A percentile compares a stretch with the other conserved stretches of the same genome.
These are phyloP conservation scores for Ceratoteleas bidentatus DNA, from an alignment of 1,140 invertebrate genomes.

Conservation along the genomic window DNA sequence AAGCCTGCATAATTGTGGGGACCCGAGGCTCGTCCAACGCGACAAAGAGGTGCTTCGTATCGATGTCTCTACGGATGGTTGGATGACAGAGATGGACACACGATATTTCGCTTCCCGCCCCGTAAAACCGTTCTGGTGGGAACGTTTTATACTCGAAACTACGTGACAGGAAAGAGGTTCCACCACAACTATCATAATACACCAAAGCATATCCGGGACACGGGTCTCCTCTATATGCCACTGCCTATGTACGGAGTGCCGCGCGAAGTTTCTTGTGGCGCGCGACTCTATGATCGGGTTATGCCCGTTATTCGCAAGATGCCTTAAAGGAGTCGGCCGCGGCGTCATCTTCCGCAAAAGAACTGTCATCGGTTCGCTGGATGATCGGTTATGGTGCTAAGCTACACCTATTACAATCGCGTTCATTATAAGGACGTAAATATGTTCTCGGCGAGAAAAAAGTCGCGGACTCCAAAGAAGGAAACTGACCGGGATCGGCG, in stretches of 20 bases:
- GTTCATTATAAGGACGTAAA: background rate
- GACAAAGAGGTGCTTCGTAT: slow-evolving; percentile 32
- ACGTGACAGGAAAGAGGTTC: slow-evolving; percentile 76
- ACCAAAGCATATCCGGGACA: slow-evolving; percentile 72
- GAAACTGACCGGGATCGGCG: no score
- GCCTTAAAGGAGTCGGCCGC: slow-evolving; percentile 28
- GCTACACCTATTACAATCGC: background rate
- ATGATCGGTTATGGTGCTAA: background rate
- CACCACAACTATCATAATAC: slow-evolving; percentile 78
- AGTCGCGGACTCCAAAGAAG: background rate
- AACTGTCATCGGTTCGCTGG: background rate
- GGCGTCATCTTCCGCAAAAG: slow-evolving; percentile 10
- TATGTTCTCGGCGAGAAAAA: background rate
- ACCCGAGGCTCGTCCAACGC: slow-evolving; percentile 7
- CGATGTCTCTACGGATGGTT: slow-evolving; percentile 48
- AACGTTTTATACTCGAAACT: slow-evolving; percentile 64
- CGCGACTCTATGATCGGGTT: slow-evolving; percentile 36
- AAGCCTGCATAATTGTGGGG: background rate
- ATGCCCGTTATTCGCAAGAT: slow-evolving; percentile 47
- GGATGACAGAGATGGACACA: slow-evolving; percentile 69
- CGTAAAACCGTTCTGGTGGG: slow-evolving; percentile 74
- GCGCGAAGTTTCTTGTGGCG: slow-evolving; percentile 33
- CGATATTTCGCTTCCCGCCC: slow-evolving; percentile 76
- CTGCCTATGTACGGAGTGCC: slow-evolving; percentile 59
- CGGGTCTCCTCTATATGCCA: slow-evolving; percentile 66